Evolutionary conservation across 2,888 invertebrate genomes (phyloP).

Genomic region (Orthosia gothica): DNA sequence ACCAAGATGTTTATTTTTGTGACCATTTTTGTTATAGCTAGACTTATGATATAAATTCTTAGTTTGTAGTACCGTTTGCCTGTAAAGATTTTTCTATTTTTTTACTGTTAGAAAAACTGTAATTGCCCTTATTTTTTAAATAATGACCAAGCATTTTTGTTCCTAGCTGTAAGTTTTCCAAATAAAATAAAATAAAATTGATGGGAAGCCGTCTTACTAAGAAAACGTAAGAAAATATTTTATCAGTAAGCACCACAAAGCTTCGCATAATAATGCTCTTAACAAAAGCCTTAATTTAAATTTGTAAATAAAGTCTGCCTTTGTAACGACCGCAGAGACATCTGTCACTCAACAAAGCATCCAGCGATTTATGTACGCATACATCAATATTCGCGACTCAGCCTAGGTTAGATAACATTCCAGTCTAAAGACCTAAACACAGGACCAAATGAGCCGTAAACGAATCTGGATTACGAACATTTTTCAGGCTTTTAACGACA

Average conservation of each 20-base stretch:
- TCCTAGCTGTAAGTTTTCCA: no score
- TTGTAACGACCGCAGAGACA: conserved; percentile 4
- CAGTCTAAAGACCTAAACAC: conserved; percentile 26
- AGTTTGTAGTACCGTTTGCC: no score
- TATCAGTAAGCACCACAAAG: background rate
- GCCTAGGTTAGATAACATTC: conserved; percentile 28
- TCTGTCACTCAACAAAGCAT: conserved; percentile 20
- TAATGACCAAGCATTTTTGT: no score
- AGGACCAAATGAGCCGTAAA: conserved; percentile 47
- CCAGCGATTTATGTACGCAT: conserved; percentile 26
- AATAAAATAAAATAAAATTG: no score
- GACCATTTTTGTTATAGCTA: no score
- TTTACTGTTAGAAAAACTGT: no score
- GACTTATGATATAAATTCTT: no score
- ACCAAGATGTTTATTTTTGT: no score
- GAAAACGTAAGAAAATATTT: background rate
- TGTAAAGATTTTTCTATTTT: no score
- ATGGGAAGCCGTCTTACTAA: background rate
- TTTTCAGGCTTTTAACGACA: conserved; percentile 25
- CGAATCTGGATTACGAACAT: conserved; percentile 20
- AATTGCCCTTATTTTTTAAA: no score
- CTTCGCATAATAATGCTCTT: background rate
- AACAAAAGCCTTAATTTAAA: conserved; percentile 18
- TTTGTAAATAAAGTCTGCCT: background rate
- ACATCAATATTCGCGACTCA: conserved; percentile 42